These are phyloP conservation scores for Lycaon pictus DNA, from an alignment of 2,113 vertebrate genomes.

Conservation along the genomic window DNA sequence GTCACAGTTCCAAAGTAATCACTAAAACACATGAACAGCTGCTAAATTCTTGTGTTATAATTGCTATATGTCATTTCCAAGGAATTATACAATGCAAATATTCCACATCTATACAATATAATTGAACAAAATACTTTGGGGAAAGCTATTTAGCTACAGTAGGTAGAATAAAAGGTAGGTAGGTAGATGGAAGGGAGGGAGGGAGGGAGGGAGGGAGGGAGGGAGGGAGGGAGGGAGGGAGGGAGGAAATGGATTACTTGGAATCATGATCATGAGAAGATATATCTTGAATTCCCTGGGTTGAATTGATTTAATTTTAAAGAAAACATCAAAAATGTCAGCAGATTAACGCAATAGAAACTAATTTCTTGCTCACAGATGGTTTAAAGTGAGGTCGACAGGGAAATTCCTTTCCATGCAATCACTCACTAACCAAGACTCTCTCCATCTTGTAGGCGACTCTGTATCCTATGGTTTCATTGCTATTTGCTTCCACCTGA, in stretches of 20 bases:
- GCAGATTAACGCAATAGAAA: not conserved
- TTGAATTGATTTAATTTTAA: not conserved
- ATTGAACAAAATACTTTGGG: not conserved
- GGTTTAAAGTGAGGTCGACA: not conserved
- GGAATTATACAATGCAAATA: not conserved
- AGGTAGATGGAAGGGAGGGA: not conserved
- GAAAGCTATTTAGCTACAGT: not conserved
- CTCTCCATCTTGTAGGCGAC: not conserved
- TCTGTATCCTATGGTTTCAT: not conserved
- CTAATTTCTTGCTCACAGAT: constrained; percentile 4
- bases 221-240: not conserved
- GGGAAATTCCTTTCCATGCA: not conserved
- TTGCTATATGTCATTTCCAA: not conserved
- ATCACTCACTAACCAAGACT: not conserved
- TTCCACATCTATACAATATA: not conserved
- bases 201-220: not conserved
- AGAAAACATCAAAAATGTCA: not conserved
- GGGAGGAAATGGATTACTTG: not conserved
- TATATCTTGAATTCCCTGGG: not conserved
- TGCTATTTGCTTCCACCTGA: not conserved
- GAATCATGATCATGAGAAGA: not conserved
- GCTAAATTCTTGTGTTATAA: not conserved
- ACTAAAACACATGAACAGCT: constrained; percentile 3
- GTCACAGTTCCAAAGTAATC: constrained; percentile 20
- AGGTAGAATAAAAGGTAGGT: not conserved